Percentiles rank a stretch among this genome's conserved stretches.
phyloP scores from a whole-genome alignment of 1,140 invertebrate species.

The Eumeta japonica region DNA sequence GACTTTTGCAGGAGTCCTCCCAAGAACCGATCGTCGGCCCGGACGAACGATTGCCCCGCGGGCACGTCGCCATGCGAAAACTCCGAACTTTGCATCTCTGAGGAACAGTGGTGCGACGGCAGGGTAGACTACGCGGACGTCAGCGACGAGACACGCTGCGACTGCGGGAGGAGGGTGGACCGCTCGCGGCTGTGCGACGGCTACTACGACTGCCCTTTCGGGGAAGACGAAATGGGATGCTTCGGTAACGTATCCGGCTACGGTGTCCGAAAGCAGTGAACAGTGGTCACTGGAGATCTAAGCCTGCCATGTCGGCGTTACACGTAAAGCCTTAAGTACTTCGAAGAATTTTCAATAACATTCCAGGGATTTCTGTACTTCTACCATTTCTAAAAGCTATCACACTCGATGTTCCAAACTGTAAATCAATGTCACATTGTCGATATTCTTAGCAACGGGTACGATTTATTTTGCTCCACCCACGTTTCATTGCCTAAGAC shows the following conservation, averaged over 20 bases:
- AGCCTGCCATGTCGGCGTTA: no score
- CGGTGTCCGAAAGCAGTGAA: no score
- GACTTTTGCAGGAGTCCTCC: no score
- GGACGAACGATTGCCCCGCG: no score
- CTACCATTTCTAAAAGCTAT: not conserved
- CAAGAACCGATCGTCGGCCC: no score
- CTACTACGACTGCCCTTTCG: conserved; percentile 73
- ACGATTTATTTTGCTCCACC: no score
- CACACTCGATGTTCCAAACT: not conserved
- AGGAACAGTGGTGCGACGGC: conserved; percentile 69
- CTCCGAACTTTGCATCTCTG: conserved; percentile 63
- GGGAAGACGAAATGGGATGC: conserved; percentile 77
- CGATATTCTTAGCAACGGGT: no score
- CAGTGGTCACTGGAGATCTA: no score
- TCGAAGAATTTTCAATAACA: not conserved
- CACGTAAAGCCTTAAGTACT: no score
- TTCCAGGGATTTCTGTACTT: not conserved
- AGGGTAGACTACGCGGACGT: conserved; percentile 75
- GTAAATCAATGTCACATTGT: no score
- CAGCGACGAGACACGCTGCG: conserved; percentile 77
- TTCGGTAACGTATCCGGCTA: conserved; percentile 54
- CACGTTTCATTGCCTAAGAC: no score
- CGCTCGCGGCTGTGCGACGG: conserved; percentile 74
- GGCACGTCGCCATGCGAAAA: no score
- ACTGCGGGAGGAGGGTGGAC: conserved; percentile 66